Base-by-base conservation (phyloP, 1,140 invertebrate genomes). In the Brachionus rubens region DNA sequence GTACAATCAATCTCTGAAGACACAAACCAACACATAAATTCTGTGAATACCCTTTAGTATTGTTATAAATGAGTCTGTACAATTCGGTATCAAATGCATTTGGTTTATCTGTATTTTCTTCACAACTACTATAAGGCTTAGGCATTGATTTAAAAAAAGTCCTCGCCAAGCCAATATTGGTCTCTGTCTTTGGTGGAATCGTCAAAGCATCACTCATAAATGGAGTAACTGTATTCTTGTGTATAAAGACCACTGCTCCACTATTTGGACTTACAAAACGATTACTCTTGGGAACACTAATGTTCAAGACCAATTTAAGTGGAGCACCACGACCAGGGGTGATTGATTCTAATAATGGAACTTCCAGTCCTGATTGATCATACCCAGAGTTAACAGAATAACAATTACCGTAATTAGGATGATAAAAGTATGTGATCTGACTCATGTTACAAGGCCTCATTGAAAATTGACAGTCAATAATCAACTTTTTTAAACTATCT, bases 391-490 rank as follows among this genome's bases (percentile, higher is more conserved):
- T 70, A 14, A 70, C 46, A 33, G 21, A 16, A 24, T 16, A 70
- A 21, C 67, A 70, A 48, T 70, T 70, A 40, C 56, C 56, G 40
- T 62, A 62, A 40, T 40, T 36, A 10, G 33, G 33, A 21, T 62
- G 30, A 62, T 40, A 19, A 62, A 40, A 19, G 19, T 62, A 62
- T 21, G 36, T 40, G n/a, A 56, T 30, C 30, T 56, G 3, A 2
- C 24, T 28, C 5, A 24, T 24, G 30, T 28, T 28, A 30, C 21
- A 56, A 28, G 52, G 26, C 1, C 12, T 10, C 6, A 28, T 56
- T 28, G 30, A 28, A 28, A 12, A 30, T 28, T 28, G 14, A 56
- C n/a, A n/a, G 5, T 30, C n/a, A 30, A 14, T 24, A 21, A 52
- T 52, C 10, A 52, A 19, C 12, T 52, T 52, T 2, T 52, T 10